Evolutionary conservation across 2,888 invertebrate genomes (phyloP).

Genomic region (Gastrophysa polygoni): DNA sequence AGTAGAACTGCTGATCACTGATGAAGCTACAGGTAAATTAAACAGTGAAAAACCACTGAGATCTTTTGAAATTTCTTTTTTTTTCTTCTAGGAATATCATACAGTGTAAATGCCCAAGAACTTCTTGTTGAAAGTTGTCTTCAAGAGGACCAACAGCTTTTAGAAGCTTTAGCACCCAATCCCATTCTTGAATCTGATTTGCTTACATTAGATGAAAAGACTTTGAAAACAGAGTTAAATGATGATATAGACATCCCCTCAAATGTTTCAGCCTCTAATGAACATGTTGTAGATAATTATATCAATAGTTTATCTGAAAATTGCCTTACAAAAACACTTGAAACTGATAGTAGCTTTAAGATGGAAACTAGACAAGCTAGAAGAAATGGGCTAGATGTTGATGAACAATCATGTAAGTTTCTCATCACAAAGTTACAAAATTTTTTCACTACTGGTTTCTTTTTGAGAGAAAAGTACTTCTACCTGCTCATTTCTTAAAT

Average conservation of each 20-base stretch:
- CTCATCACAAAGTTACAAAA: too few species aligned
- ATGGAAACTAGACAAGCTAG: slow-evolving; percentile 37
- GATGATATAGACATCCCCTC: slow-evolving; percentile 44
- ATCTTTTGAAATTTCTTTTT: neutral
- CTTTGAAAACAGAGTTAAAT: slow-evolving; percentile 51
- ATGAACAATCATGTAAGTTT: slow-evolving; percentile 50
- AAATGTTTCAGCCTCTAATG: slow-evolving; percentile 37
- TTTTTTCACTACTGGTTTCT: too few species aligned
- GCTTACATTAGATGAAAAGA: slow-evolving; percentile 52
- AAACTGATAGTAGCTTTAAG: slow-evolving; percentile 28
- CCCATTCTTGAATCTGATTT: slow-evolving; percentile 51
- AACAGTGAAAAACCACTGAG: neutral
- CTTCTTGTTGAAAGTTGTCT: slow-evolving; percentile 53
- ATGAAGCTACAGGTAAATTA: slow-evolving; percentile 51
- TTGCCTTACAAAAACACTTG: slow-evolving; percentile 25
- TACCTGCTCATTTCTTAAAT: too few species aligned
- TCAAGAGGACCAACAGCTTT: slow-evolving; percentile 53
- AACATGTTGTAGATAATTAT: slow-evolving; percentile 41
- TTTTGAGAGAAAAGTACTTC: too few species aligned
- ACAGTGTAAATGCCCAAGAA: slow-evolving; percentile 49
- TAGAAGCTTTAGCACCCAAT: slow-evolving; percentile 49
- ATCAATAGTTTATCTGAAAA: slow-evolving; percentile 38
- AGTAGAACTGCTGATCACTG: slow-evolving; percentile 57
- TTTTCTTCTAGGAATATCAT: slow-evolving; percentile 42
- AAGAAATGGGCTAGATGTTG: slow-evolving; percentile 43